Conservation (phyloP, 2,113 vertebrate genomes). For the Podocnemis expansa region DNA sequence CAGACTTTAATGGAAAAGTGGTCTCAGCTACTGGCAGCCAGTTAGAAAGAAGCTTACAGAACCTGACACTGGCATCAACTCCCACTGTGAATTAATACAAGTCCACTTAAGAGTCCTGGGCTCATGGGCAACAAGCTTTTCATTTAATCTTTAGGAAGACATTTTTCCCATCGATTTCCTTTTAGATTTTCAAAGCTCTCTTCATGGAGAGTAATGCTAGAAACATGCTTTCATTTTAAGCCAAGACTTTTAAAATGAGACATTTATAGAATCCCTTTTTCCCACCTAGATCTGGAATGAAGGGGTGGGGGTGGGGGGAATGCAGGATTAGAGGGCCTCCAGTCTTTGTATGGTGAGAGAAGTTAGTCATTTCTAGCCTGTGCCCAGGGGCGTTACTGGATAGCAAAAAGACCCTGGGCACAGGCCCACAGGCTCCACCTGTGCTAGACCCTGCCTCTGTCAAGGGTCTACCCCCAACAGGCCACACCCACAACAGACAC, state of each 20-base stretch:
- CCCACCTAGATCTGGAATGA: background rate
- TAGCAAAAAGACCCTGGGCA: too few relatives aligned
- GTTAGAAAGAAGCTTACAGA: too few relatives aligned
- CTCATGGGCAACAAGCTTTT: too few relatives aligned
- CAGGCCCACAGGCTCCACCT: too few relatives aligned
- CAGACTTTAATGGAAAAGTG: background rate
- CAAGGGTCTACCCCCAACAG: too few relatives aligned
- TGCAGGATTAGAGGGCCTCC: background rate
- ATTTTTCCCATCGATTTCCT: background rate
- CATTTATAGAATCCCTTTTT: background rate
- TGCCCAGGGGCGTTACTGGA: too few relatives aligned
- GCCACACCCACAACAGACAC: too few relatives aligned
- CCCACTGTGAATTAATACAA: background rate
- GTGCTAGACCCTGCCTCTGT: too few relatives aligned
- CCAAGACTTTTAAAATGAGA: too few relatives aligned
- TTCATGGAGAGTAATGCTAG: background rate
- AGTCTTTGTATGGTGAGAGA: background rate
- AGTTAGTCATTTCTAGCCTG: background rate
- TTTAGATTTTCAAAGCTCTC: fast-evolving
- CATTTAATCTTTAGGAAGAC: background rate
- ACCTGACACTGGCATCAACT: background rate
- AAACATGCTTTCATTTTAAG: background rate
- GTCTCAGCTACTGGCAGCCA: fast-evolving
- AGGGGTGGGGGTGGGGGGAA: too few relatives aligned
- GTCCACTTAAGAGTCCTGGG: background rate